These are phyloP conservation scores for Drosophila bipectinata DNA, from an alignment of 1,140 invertebrate genomes.

Conservation along the genomic window DNA sequence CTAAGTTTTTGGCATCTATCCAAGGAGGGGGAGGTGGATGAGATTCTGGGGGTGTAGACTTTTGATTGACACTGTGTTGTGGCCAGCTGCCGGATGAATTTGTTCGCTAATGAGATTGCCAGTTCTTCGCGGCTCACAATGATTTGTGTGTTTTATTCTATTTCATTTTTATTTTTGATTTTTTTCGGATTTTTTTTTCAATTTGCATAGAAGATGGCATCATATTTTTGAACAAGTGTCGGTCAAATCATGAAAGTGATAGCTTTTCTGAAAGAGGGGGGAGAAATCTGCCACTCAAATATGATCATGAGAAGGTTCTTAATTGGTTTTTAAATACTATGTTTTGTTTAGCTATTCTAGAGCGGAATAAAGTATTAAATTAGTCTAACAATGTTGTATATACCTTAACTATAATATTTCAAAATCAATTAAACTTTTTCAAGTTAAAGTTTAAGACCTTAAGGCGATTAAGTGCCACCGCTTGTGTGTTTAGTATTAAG, in stretches of 20 bases:
- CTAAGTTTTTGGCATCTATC: conserved; percentile 32
- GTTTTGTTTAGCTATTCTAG: too few species aligned
- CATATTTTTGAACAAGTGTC: conserved; percentile 30
- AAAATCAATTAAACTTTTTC: not conserved
- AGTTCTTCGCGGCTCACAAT: conserved; percentile 26
- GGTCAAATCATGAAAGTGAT: conserved; percentile 25
- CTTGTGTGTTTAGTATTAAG: not conserved
- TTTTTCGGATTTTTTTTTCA: conserved; percentile 27
- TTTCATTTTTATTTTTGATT: conserved; percentile 1
- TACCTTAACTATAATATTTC: too few species aligned
- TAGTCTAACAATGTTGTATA: too few species aligned
- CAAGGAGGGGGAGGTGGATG: not conserved
- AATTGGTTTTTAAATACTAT: too few species aligned
- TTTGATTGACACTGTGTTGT: conserved; percentile 71
- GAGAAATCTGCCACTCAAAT: not conserved
- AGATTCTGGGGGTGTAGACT: conserved; percentile 11
- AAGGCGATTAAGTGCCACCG: not conserved
- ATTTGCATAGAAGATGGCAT: conserved; percentile 38
- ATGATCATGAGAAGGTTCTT: too few species aligned
- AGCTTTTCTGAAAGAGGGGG: conserved; percentile 4
- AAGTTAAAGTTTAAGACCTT: not conserved
- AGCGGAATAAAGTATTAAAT: too few species aligned
- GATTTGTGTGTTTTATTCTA: conserved; percentile 25
- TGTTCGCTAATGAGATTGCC: conserved; percentile 33
- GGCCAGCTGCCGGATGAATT: conserved; percentile 67